A percentile compares a stretch with the other conserved stretches of the same genome.
These are phyloP conservation scores for Macquaria ambigua DNA, from an alignment of 2,113 vertebrate species.

Conservation along the genomic window DNA sequence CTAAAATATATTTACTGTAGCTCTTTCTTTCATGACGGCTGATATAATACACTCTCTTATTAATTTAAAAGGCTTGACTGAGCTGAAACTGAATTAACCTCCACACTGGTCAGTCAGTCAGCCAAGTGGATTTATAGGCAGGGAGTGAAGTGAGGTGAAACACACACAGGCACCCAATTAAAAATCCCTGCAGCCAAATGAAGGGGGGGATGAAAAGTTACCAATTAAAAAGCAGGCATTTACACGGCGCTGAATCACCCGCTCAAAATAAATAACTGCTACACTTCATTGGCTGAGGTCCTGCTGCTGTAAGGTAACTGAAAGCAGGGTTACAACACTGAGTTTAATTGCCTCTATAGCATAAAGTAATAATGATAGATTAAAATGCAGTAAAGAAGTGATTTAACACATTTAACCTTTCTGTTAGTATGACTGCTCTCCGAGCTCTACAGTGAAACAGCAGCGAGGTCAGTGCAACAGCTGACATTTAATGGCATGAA, in stretches of 20 bases:
- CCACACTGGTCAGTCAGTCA: conserved; percentile 33
- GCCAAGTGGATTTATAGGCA: conserved; percentile 45
- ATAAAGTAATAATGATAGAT: conserved; percentile 37
- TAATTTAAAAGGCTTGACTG: conserved; percentile 52
- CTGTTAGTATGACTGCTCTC: conserved; percentile 1
- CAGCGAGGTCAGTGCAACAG: not conserved
- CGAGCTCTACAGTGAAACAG: not conserved
- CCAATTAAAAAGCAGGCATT: conserved; percentile 63
- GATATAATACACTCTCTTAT: conserved; percentile 7
- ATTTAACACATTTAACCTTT: conserved; percentile 46
- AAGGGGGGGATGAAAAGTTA: conserved; percentile 52
- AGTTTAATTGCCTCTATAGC: conserved; percentile 48
- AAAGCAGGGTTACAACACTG: conserved; percentile 33
- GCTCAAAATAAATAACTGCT: conserved; percentile 33
- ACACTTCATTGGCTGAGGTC: conserved; percentile 35
- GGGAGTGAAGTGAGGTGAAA: conserved; percentile 33
- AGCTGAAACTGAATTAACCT: conserved; percentile 63
- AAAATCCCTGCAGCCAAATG: conserved; percentile 33
- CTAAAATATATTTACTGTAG: conserved; percentile 43
- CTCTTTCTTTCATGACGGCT: not conserved
- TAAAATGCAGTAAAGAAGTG: conserved; percentile 37
- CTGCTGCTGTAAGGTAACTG: not conserved
- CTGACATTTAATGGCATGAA: not conserved
- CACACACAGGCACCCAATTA: conserved; percentile 49
- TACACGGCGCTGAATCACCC: conserved; percentile 26